A percentile compares a stretch with the other conserved stretches of the same genome.
Evolutionary conservation across 92 coral and sea anemone genomes (phyloP).

Genomic region (Umimayanthus kanabou): DNA sequence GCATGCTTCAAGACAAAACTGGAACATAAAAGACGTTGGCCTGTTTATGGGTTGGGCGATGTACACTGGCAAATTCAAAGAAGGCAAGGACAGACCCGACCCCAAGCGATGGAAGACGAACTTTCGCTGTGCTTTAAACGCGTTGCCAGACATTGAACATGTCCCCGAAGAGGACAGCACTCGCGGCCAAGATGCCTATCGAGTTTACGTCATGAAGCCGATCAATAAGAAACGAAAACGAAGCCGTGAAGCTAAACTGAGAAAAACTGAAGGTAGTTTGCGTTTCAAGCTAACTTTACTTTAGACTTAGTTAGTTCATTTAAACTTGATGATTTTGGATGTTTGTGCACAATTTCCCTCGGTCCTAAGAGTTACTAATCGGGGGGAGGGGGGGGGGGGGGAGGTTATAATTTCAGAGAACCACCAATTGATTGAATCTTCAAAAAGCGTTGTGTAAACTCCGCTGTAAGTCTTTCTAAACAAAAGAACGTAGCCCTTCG

Average conservation of each 20-base stretch:
- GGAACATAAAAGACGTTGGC: constrained; percentile 40
- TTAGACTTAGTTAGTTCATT: no score
- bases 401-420: no score
- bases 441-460: background rate
- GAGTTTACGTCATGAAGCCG: constrained; percentile 57
- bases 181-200: constrained; percentile 51
- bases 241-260: background rate
- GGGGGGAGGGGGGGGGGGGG: no score
- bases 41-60: constrained; percentile 72
- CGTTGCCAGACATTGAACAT: constrained; percentile 60
- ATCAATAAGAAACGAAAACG: background rate
- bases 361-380: background rate
- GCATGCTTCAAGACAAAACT: constrained; percentile 65
- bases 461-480: background rate
- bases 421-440: no score
- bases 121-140: constrained; percentile 75
- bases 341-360: background rate
- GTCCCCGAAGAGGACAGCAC: constrained; percentile 48
- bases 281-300: background rate
- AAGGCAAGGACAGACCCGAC: constrained; percentile 29
- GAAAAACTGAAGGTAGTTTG: constrained; percentile 32
- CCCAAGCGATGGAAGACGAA: constrained; percentile 78
- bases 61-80: constrained; percentile 64
- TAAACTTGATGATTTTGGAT: background rate
- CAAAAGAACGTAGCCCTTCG: background rate